Base-by-base conservation (phyloP, 2,888 invertebrate species). In the Diploptera punctata region DNA sequence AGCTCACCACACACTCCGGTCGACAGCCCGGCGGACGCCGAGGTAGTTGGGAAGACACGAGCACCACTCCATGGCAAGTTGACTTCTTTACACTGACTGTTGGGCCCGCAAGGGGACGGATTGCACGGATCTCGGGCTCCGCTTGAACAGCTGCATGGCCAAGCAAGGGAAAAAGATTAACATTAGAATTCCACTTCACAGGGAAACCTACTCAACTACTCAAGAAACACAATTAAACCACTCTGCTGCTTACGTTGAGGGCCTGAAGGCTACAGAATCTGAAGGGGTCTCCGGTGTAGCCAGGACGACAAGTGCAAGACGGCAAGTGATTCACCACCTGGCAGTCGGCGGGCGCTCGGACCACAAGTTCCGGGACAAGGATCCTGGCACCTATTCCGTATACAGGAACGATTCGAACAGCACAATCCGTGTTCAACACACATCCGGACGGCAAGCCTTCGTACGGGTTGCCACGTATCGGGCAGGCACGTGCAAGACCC, bases 371-470 rank as follows among this genome's bases (percentile, higher is more conserved):
- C 83, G 72, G 85, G 84, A 78, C 93, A 94, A 26, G 93, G 93
- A 83, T 94, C 91, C 79, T 86, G 84, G 80, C 93, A 93, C 83
- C 91, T 92, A 77, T 90, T 90, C 77, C 87, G 87, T 7, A 91
- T 83, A 78, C 93, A 93, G 19, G 92, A 91, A 78, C 85, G 88
- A 78, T 90, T 88, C 49, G 88, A 88, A 26, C 89, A 2, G 90
- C 84, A 81, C 93, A 93, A 79, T 93, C 93, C 0, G 89, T 87
- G 81, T 91, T 91, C 4, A 90, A 80, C 0, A 88, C 85, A 81
- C 93, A 93, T 83, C 93, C 92, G 2, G 76, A 79, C 77, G 91
- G 86, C 78, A 93, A 93, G 21, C 70, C 75, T 62, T 75, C 83
- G 76, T 89, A 89, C 2, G 91, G 90, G 81, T 90, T 87, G 16